These are phyloP conservation scores for Psococerastis gibbosa DNA, from an alignment of 2,888 invertebrate species.

Conservation along the genomic window DNA sequence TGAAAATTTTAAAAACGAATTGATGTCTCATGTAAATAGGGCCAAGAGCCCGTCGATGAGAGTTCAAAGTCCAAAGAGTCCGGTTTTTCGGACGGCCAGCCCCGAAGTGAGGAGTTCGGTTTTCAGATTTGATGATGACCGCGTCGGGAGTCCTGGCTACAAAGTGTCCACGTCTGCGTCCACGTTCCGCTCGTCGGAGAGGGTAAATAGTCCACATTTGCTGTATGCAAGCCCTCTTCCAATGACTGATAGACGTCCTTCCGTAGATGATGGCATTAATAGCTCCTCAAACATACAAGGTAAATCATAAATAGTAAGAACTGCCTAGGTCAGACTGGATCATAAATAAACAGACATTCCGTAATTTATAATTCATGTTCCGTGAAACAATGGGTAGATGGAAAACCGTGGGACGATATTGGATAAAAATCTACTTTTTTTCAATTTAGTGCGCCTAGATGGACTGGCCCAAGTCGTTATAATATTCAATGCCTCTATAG, in stretches of 20 bases:
- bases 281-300: conserved; percentile 32
- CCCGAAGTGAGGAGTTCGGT: conserved; percentile 2
- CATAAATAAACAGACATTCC: too few relatives aligned
- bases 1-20: conserved; percentile 8
- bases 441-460: too few relatives aligned
- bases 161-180: not conserved
- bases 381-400: too few relatives aligned
- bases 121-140: conserved; percentile 3
- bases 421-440: too few relatives aligned
- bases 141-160: not conserved
- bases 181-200: not conserved
- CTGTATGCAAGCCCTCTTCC: not conserved
- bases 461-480: too few relatives aligned
- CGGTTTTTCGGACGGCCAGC: conserved; percentile 2
- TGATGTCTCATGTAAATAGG: conserved; percentile 3
- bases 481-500: too few relatives aligned
- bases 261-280: conserved; percentile 25
- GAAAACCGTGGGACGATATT: too few relatives aligned
- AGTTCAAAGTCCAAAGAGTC: conserved; percentile 1
- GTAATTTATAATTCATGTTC: too few relatives aligned
- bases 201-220: not conserved
- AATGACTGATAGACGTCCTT: not conserved
- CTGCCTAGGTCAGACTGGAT: too few relatives aligned
- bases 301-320: too few relatives aligned
- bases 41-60: conserved; percentile 1